Conservation (phyloP, 2,888 invertebrate species). For the Hyppa rectilinea region DNA sequence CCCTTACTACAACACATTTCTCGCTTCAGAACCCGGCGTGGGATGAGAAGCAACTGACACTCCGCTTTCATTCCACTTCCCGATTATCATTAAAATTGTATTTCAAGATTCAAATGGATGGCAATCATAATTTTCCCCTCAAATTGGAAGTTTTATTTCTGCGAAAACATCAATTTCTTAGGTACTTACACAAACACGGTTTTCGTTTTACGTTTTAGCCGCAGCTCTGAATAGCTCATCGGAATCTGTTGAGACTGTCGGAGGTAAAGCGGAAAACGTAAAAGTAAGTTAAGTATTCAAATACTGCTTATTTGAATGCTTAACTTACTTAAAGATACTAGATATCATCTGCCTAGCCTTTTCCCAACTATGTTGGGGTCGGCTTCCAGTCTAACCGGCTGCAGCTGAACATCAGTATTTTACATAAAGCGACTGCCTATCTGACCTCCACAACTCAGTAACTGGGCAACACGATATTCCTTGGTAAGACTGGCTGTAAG, state of each 20-base stretch:
- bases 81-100: conserved; percentile 42
- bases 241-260: conserved; percentile 11
- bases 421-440: no score
- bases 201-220: conserved; percentile 32
- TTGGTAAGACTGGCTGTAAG: no score
- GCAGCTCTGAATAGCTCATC: not conserved
- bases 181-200: conserved; percentile 15
- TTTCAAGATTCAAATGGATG: conserved; percentile 27
- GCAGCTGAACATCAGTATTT: no score
- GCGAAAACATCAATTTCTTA: conserved; percentile 23
- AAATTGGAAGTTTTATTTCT: conserved; percentile 25
- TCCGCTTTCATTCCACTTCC: conserved; percentile 48
- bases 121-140: conserved; percentile 18
- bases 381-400: no score
- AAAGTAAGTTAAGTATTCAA: no score
- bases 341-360: no score
- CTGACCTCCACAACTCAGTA: no score
- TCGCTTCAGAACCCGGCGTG: conserved; percentile 59
- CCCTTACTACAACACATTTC: conserved; percentile 52
- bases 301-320: no score
- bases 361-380: no score
- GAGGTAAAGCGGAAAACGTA: no score
- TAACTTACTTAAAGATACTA: no score
- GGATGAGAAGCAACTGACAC: conserved; percentile 61
- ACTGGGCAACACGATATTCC: no score